Evolutionary conservation across 1,140 invertebrate genomes (phyloP).

Genomic region (Odontomachus brunneus): DNA sequence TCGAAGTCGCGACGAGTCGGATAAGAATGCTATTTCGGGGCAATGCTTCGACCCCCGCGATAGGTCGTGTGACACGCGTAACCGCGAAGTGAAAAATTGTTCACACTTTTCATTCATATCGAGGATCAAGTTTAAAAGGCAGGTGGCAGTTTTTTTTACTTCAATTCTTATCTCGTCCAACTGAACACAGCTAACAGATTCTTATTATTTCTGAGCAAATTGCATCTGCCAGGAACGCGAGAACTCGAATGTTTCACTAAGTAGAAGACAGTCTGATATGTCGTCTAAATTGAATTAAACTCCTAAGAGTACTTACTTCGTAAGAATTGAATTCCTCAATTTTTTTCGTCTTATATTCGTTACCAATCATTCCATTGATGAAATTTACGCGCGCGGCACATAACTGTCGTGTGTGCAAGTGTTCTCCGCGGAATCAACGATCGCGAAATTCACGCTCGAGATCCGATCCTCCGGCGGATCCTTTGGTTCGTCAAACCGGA

Average conservation of each 20-base stretch:
- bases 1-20: conserved; percentile 40
- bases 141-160: neutral
- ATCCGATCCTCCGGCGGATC: neutral
- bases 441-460: neutral
- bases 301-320: no score
- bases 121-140: neutral
- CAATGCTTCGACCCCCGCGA: conserved; percentile 3
- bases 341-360: no score
- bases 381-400: neutral
- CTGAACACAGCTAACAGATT: no score
- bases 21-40: conserved; percentile 19
- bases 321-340: no score
- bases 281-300: no score
- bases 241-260: neutral
- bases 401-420: neutral
- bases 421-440: neutral
- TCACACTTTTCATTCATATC: neutral
- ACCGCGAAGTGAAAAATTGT: neutral
- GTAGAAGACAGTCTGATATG: no score
- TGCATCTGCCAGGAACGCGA: neutral
- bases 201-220: no score
- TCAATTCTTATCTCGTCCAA: neutral
- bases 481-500: conserved; percentile 5
- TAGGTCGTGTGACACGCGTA: neutral
- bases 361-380: neutral